Conservation (phyloP, 2,113 vertebrate species). For the Gymnocephalus cernua region DNA sequence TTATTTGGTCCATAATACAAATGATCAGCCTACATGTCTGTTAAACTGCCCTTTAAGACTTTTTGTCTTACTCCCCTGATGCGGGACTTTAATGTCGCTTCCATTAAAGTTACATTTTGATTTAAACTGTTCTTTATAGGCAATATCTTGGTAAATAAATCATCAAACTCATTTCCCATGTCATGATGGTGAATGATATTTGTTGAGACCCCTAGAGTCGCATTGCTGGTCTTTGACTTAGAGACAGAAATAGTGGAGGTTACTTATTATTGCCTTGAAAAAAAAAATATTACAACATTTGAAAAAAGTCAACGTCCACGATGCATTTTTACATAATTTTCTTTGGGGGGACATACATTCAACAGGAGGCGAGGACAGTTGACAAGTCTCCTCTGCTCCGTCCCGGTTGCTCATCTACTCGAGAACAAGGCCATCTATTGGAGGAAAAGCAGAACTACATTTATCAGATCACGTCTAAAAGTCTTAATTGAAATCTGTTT, state of each 20-base stretch:
- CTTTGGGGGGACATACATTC: not conserved
- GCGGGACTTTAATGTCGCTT: not conserved
- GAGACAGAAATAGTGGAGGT: not conserved
- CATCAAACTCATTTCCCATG: not conserved
- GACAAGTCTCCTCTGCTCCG: not conserved
- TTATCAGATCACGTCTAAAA: not conserved
- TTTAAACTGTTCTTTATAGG: not conserved
- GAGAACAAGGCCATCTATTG: constrained; percentile 79
- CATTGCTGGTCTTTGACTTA: not conserved
- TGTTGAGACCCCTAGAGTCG: not conserved
- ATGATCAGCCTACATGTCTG: not conserved
- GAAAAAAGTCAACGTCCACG: not conserved
- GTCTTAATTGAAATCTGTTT: not conserved
- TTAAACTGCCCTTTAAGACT: not conserved
- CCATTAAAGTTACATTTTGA: not conserved
- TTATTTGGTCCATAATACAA: not conserved
- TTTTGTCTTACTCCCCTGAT: not conserved
- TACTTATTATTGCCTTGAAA: not conserved
- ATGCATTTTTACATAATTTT: not conserved
- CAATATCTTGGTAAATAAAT: not conserved
- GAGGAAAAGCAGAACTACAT: constrained; percentile 56
- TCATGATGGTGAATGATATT: not conserved
- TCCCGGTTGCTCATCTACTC: constrained; percentile 49
- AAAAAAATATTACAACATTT: too few species aligned
- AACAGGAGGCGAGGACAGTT: not conserved